phyloP scores from a whole-genome alignment of 1,140 invertebrate species.

The Cephus cinctus region DNA sequence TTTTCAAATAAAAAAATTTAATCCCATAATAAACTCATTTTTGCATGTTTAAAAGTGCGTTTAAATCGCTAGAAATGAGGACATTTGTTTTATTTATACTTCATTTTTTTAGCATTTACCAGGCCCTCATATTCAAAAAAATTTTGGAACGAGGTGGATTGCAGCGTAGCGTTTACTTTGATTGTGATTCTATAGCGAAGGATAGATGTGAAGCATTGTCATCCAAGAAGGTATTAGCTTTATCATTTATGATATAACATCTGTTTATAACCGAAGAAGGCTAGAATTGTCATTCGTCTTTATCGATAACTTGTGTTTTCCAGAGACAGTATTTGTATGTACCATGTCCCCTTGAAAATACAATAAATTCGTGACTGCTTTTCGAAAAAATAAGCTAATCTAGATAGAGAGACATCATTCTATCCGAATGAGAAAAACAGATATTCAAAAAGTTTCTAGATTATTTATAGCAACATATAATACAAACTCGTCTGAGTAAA shows the following conservation, averaged over 20 bases:
- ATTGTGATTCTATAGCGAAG: constrained; percentile 22
- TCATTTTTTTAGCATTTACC: constrained; percentile 43
- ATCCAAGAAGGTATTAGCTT: constrained; percentile 46
- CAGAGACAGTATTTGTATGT: neutral
- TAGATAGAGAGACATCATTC: no score
- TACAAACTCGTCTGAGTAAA: no score
- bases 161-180: constrained; percentile 37
- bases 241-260: no score
- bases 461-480: no score
- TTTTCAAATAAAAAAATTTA: neutral
- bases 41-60: constrained; percentile 5
- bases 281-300: constrained; percentile 8
- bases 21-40: constrained; percentile 5
- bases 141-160: constrained; percentile 44
- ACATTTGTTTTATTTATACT: neutral
- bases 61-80: constrained; percentile 5
- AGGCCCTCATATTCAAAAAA: constrained; percentile 49
- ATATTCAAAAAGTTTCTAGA: no score
- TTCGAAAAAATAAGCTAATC: no score
- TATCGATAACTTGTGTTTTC: constrained; percentile 1
- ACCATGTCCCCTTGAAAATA: no score
- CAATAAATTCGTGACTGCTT: no score
- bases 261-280: no score
- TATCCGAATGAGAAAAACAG: no score
- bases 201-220: constrained; percentile 41